Conservation (phyloP, 2,888 invertebrate species). For the Philopedon plagiatum region DNA sequence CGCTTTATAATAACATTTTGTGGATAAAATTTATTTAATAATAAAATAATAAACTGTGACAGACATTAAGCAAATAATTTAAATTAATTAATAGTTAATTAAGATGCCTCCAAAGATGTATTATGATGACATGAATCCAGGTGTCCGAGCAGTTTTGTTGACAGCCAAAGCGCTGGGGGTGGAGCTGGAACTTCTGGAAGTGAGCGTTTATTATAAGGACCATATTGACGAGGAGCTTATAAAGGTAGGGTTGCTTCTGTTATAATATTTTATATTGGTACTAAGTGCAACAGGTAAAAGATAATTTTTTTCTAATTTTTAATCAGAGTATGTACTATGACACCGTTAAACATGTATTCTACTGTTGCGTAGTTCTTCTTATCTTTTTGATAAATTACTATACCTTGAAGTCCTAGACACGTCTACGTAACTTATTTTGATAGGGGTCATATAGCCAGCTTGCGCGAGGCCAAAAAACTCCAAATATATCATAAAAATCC, state of each 20-base stretch:
- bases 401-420: no score
- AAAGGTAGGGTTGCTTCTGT: conserved; percentile 63
- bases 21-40: neutral
- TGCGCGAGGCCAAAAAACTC: no score
- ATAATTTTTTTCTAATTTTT: no score
- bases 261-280: no score
- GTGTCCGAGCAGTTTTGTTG: conserved; percentile 71
- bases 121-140: conserved; percentile 71
- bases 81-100: neutral
- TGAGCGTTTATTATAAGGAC: conserved; percentile 70
- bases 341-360: no score
- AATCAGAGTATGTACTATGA: no score
- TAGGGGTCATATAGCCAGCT: no score
- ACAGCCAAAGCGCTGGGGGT: conserved; percentile 69
- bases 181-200: conserved; percentile 68
- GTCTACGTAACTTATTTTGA: no score
- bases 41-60: neutral
- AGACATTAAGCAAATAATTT: neutral
- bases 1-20: neutral
- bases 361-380: no score
- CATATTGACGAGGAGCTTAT: conserved; percentile 67
- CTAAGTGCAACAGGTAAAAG: no score
- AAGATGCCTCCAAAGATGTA: conserved; percentile 67
- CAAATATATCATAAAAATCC: no score
- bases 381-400: no score